phyloP scores from a whole-genome alignment of 2,888 invertebrate species.

The Erpobdella octoculata region DNA sequence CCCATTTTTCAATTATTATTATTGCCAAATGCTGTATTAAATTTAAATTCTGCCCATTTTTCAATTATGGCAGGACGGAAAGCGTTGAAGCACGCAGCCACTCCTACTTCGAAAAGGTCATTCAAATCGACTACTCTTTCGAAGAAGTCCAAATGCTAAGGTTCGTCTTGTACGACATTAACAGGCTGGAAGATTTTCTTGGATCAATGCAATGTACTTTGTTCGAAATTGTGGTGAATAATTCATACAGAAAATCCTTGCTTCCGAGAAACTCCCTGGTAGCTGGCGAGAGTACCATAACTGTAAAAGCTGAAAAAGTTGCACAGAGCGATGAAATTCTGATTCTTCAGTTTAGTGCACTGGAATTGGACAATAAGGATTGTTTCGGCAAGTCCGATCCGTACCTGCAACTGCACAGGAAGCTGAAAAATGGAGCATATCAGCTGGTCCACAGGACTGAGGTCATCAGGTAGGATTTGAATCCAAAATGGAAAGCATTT shows the following conservation, averaged over 20 bases:
- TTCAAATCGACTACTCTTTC: conserved; percentile 57
- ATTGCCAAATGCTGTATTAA: too few species aligned
- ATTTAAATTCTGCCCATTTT: too few species aligned
- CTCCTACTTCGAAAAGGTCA: conserved; percentile 51
- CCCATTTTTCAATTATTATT: too few species aligned
- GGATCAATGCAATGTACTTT: conserved; percentile 48
- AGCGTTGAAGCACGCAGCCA: too few species aligned
- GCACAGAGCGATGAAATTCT: conserved; percentile 43
- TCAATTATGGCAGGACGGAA: too few species aligned
- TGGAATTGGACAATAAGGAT: conserved; percentile 50
- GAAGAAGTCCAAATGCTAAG: conserved; percentile 58
- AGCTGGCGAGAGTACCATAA: conserved; percentile 41
- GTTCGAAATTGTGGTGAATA: conserved; percentile 48
- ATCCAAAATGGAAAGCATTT: too few species aligned
- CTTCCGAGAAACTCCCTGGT: conserved; percentile 40
- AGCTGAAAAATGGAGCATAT: conserved; percentile 43
- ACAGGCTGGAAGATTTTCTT: conserved; percentile 46
- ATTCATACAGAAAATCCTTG: conserved; percentile 43
- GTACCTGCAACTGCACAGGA: conserved; percentile 44
- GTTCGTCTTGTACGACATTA: conserved; percentile 54
- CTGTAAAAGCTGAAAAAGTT: conserved; percentile 45
- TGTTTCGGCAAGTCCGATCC: conserved; percentile 51
- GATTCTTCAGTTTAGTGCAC: conserved; percentile 43
- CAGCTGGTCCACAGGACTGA: conserved; percentile 48
- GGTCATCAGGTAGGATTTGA: too few species aligned